Conservation (phyloP, 2,797 vertebrate species). For the Takifugu ocellatus region DNA sequence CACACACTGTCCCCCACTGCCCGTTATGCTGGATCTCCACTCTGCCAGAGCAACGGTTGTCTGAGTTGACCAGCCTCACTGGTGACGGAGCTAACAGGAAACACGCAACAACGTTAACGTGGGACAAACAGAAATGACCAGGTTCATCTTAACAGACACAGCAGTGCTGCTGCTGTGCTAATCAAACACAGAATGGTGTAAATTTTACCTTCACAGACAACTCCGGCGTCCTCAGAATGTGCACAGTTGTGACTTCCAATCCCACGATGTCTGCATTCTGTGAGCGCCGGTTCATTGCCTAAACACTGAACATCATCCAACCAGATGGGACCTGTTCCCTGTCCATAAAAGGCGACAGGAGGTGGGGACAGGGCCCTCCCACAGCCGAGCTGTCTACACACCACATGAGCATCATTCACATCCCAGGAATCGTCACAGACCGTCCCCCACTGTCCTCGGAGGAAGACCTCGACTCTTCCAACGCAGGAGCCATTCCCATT, state of each 20-base stretch:
- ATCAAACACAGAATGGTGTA: no score
- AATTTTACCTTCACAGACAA: constrained; percentile 47
- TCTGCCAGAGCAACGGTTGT: constrained; percentile 49
- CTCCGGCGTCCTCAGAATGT: constrained; percentile 56
- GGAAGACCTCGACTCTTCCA: constrained; percentile 62
- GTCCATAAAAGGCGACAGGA: constrained; percentile 27
- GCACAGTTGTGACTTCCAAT: constrained; percentile 48
- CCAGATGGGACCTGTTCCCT: constrained; percentile 51
- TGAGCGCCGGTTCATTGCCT: constrained; percentile 42
- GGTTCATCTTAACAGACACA: no score
- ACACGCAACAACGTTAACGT: not conserved
- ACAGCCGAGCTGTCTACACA: constrained; percentile 62
- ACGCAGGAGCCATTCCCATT: constrained; percentile 48
- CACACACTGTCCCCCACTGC: constrained; percentile 53
- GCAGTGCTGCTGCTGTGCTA: no score
- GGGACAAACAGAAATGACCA: no score
- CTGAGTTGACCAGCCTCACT: constrained; percentile 38
- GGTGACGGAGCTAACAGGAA: constrained; percentile 18
- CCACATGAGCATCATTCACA: constrained; percentile 47
- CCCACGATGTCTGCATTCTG: constrained; percentile 36
- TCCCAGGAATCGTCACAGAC: constrained; percentile 56
- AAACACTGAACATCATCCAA: constrained; percentile 45
- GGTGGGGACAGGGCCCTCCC: constrained; percentile 41
- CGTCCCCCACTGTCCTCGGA: constrained; percentile 55
- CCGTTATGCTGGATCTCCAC: constrained; percentile 45